Base-by-base conservation (phyloP, 1,140 invertebrate genomes). In the Drosophila repleta region DNA sequence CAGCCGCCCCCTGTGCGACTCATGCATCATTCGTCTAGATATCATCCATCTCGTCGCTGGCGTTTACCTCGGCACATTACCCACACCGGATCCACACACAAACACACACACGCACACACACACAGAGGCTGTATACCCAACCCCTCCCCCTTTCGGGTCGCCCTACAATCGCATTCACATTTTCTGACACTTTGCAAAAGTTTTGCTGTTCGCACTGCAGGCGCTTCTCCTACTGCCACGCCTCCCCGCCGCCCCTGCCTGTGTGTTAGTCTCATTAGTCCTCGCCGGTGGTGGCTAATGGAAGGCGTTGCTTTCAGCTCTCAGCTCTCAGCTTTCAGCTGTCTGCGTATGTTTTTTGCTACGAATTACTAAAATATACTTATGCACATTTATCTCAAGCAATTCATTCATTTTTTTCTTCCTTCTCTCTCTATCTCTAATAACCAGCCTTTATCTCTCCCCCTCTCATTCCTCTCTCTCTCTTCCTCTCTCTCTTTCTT, bases 11-110 rank as follows among this genome's bases (percentile, higher is more conserved):
- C 85, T 76, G 32, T 58, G 85, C 78, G 85, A 80, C 81, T 81
- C 81, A 90, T 90, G 87, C 85, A 90, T 90, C 85, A 90, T 83
- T 77, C 87, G 81, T 82, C 81, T 79, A 81, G 84, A 88, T 87
- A 87, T 87, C 83, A 87, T 87, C 76, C 83, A 87, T 90, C 82
- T 87, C 78, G 66, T 78, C 65, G 74, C 69, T 77, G 85, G 76
- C 74, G 66, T 79, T 79, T 72, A 81, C 85, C 85, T 88, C 76
- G 62, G 73, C 83, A 88, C 83, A 88, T 80, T 82, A 82, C 76
- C 76, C 76, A 68, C 53, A 70, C 71, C 67, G 46, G 58, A 57
- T 48, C 46, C 51, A 51, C 48, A 43, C 51, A 39, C 45, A 18
- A 10, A 20, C 43, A 18, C 43, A 46, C 43, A 41, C 39, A 43